Evolutionary conservation across 2,797 vertebrate species (phyloP).

Genomic region (Chrysocyon brachyurus): DNA sequence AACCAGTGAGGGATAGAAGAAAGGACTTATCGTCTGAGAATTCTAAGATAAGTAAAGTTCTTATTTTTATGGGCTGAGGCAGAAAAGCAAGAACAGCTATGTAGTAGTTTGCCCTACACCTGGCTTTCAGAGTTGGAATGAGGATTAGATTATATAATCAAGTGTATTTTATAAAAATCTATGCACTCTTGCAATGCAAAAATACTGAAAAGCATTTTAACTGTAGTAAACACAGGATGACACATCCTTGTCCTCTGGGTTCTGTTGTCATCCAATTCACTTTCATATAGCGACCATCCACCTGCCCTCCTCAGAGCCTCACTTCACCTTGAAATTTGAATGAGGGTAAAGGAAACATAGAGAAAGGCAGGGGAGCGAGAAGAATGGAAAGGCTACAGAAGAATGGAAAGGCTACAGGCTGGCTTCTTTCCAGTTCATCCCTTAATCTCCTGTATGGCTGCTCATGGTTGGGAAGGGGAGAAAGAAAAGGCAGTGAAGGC

Average conservation of each 20-base stretch:
- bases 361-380: background rate
- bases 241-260: background rate
- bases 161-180: background rate
- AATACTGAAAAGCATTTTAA: conserved; percentile 14
- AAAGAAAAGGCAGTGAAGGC: background rate
- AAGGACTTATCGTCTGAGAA: background rate
- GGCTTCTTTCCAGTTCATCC: conserved; percentile 32
- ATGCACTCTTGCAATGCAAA: background rate
- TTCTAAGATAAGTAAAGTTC: conserved; percentile 9
- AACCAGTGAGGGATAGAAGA: background rate
- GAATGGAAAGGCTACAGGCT: background rate
- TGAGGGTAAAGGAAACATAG: background rate
- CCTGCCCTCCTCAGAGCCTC: background rate
- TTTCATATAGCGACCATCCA: background rate
- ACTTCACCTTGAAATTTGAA: conserved; percentile 32
- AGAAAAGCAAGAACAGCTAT: conserved; percentile 1
- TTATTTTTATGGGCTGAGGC: background rate
- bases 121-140: background rate
- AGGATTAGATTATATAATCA: background rate
- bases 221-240: background rate
- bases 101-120: background rate
- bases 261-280: background rate
- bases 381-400: background rate
- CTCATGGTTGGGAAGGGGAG: background rate
- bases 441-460: conserved; percentile 36